These are phyloP conservation scores for Python bivittatus DNA, from an alignment of 2,113 vertebrate species.

Conservation along the genomic window DNA sequence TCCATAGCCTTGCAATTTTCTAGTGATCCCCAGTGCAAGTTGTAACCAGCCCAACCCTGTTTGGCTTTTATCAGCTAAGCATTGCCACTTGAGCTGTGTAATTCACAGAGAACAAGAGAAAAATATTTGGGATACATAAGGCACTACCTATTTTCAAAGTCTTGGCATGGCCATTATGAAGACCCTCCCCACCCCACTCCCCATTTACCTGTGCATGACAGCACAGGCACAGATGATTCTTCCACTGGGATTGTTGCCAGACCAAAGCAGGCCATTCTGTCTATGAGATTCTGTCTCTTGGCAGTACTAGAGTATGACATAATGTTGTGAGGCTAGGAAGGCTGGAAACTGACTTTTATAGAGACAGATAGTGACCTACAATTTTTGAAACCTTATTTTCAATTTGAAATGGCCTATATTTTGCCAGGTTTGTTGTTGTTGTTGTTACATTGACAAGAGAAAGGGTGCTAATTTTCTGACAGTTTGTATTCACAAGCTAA, in stretches of 20 bases:
- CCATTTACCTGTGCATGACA: not conserved
- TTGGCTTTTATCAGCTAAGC: not conserved
- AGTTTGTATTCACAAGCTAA: not conserved
- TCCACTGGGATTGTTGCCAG: not conserved
- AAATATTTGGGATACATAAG: not conserved
- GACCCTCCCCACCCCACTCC: not conserved
- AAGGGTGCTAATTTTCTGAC: not conserved
- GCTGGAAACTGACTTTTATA: not conserved
- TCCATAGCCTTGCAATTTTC: not conserved
- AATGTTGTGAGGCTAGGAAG: not conserved
- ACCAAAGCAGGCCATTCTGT: not conserved
- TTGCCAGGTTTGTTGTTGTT: not conserved
- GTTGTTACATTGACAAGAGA: not conserved
- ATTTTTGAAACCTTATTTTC: not conserved
- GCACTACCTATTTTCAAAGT: not conserved
- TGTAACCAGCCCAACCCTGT: not conserved
- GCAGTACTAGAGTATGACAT: not conserved
- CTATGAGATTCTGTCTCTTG: not conserved
- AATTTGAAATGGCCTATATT: not conserved
- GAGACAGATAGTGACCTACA: not conserved
- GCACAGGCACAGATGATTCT: not conserved
- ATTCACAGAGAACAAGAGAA: not conserved
- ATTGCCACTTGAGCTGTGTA: not conserved
- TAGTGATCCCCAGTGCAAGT: not conserved
- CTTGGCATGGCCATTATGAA: not conserved